phyloP scores from a whole-genome alignment of 2,888 invertebrate genomes.

The Melinopterus prodromus region DNA sequence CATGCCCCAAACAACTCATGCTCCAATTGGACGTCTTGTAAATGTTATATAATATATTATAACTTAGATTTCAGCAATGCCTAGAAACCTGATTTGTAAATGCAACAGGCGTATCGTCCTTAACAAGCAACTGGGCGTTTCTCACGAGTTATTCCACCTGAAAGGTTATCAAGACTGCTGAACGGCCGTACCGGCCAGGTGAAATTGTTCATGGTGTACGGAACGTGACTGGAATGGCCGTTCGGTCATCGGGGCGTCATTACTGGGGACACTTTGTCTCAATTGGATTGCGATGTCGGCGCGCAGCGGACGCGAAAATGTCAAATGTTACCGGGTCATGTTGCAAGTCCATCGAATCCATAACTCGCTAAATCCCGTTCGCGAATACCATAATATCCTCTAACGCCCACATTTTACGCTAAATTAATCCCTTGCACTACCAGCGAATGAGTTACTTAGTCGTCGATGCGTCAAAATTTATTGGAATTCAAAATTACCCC shows the following conservation, averaged over 20 bases:
- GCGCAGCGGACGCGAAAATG: neutral
- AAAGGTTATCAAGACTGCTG: neutral
- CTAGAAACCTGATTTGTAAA: neutral
- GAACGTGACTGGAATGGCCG: neutral
- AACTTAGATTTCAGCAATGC: too few species aligned
- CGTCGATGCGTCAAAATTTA: neutral
- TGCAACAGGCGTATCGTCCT: neutral
- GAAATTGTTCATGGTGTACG: neutral
- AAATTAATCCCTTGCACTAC: neutral
- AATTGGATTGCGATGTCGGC: neutral
- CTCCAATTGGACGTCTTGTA: too few species aligned
- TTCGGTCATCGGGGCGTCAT: neutral
- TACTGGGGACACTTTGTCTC: neutral
- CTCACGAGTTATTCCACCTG: neutral
- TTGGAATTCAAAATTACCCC: neutral
- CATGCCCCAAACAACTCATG: too few species aligned
- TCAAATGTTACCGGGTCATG: neutral
- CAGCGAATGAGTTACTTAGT: neutral
- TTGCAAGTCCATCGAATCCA: neutral
- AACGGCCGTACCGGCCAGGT: neutral
- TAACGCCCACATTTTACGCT: neutral
- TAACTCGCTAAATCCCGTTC: neutral
- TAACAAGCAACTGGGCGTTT: neutral
- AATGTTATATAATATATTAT: too few species aligned
- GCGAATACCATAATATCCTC: neutral